phyloP scores from a whole-genome alignment of 2,113 vertebrate species.

The Athene noctua region DNA sequence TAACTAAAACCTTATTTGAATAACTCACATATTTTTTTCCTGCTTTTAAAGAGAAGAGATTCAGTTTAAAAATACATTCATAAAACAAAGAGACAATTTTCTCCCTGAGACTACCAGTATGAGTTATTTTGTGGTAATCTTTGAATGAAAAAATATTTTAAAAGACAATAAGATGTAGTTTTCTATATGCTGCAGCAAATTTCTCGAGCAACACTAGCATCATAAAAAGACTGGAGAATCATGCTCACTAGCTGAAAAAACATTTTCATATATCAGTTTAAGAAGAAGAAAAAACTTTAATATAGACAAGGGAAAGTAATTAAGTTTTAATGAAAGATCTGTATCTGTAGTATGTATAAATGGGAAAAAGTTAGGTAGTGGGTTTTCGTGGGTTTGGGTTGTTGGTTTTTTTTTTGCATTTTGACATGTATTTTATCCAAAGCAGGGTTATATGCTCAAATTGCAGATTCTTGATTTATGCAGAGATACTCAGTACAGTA shows the following conservation, averaged over 20 bases:
- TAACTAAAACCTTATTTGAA: conserved; percentile 62
- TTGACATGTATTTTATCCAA: conserved; percentile 12
- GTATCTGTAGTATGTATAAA: not conserved
- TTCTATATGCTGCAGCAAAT: conserved; percentile 3
- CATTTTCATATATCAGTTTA: not conserved
- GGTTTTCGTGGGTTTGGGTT: too few relatives aligned
- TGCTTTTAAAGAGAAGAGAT: conserved; percentile 56
- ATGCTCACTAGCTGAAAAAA: conserved; percentile 40
- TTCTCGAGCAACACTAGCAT: conserved; percentile 5
- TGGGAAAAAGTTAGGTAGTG: not conserved
- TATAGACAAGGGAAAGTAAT: not conserved
- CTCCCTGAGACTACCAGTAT: conserved; percentile 72
- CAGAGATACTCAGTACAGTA: not conserved
- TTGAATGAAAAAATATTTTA: conserved; percentile 52
- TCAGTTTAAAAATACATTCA: conserved; percentile 73
- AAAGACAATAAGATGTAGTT: conserved; percentile 29
- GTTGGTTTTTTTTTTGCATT: not conserved
- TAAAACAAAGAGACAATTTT: conserved; percentile 63
- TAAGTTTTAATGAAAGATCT: conserved; percentile 11
- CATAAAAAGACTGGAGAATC: not conserved
- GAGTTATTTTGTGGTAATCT: conserved; percentile 62
- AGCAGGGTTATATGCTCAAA: not conserved
- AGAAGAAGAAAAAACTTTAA: not conserved
- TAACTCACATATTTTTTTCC: conserved; percentile 23
- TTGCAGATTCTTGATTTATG: not conserved